Evolutionary conservation across 2,113 vertebrate species (phyloP).

Genomic region (Mobula birostris): DNA sequence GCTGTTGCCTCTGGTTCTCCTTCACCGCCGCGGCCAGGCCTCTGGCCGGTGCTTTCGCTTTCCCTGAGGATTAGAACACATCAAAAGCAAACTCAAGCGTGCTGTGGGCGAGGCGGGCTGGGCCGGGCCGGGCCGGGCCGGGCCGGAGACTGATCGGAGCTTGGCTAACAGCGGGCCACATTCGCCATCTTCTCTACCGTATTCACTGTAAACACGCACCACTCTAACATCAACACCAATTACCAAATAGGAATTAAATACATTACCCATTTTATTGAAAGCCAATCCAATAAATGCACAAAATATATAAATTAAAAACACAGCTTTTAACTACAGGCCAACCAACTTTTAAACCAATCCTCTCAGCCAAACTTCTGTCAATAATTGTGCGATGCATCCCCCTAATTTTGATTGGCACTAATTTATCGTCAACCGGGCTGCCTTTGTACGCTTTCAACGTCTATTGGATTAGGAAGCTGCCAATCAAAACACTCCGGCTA

Average conservation of each 20-base stretch:
- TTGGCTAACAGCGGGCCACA: not conserved
- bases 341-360: not conserved
- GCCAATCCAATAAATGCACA: not conserved
- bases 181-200: not conserved
- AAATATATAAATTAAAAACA: too few relatives aligned
- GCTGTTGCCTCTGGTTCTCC: not conserved
- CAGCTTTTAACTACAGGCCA: not conserved
- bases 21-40: not conserved
- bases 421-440: too few relatives aligned
- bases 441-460: too few relatives aligned
- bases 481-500: not conserved
- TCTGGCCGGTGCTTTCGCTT: not conserved
- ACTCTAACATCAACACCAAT: not conserved
- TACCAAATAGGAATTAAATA: not conserved
- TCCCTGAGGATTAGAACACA: conserved; percentile 19
- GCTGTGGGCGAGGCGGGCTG: not conserved
- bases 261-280: not conserved
- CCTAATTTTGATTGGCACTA: not conserved
- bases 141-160: too few relatives aligned
- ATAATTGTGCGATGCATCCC: fast-evolving
- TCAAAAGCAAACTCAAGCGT: not conserved
- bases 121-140: too few relatives aligned
- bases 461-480: not conserved
- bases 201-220: not conserved
- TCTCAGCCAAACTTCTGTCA: not conserved